Evolutionary conservation across 2,797 vertebrate species (phyloP).

Genomic region (Gorsachius magnificus): DNA sequence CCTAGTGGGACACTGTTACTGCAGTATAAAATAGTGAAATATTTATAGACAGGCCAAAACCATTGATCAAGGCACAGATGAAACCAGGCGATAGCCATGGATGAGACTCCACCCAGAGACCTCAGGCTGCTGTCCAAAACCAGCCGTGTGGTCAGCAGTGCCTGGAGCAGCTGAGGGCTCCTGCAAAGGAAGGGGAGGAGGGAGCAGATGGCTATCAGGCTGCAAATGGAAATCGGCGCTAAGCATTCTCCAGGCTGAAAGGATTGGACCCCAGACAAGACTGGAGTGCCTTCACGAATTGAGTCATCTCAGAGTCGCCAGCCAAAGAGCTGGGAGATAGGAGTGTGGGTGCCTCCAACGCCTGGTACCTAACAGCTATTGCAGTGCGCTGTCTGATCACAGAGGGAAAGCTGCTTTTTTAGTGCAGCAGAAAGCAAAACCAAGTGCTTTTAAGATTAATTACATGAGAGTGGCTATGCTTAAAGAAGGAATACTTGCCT

Average conservation of each 20-base stretch:
- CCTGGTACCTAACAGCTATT: neutral
- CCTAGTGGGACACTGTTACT: neutral
- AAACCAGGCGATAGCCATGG: neutral
- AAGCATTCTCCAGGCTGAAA: neutral
- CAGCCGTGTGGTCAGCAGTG: neutral
- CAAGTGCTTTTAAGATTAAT: neutral
- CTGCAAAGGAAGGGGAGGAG: neutral
- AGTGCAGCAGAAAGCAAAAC: neutral
- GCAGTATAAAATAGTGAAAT: neutral
- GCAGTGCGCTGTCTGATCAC: rapidly evolving
- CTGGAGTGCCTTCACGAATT: rapidly evolving
- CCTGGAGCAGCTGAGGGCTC: neutral
- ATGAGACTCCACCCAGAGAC: neutral
- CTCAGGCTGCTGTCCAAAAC: neutral
- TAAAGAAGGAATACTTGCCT: neutral
- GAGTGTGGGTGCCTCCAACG: neutral
- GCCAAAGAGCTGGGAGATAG: neutral
- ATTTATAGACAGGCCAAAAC: neutral
- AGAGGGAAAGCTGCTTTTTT: neutral
- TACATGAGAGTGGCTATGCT: neutral
- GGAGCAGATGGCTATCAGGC: rapidly evolving
- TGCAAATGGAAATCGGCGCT: neutral
- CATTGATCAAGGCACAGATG: neutral
- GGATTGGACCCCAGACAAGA: neutral
- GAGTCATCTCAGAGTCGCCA: neutral